Conservation (phyloP, 2,888 invertebrate species). For the Oligia latruncula region DNA sequence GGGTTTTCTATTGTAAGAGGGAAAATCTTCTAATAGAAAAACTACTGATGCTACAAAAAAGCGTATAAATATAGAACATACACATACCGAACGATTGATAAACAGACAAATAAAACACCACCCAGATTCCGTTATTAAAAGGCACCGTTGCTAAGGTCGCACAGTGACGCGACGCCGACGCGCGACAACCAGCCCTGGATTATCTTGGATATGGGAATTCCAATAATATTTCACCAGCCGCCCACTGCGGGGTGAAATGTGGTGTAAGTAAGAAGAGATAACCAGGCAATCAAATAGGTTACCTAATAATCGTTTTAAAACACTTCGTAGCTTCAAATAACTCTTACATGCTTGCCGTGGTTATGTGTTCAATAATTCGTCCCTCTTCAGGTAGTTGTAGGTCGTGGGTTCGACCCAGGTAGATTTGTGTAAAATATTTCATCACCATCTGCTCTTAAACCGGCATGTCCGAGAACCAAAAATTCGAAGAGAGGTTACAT, state of each 20-base stretch:
- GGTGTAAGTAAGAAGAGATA: conserved; percentile 57
- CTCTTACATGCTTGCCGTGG: not conserved
- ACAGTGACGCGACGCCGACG: conserved; percentile 72
- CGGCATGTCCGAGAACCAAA: too few relatives aligned
- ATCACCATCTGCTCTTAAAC: too few relatives aligned
- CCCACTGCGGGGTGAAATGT: conserved; percentile 63
- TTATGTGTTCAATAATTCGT: not conserved
- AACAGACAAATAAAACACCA: conserved; percentile 69
- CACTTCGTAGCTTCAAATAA: not conserved
- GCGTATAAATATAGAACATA: not conserved
- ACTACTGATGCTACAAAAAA: conserved; percentile 9
- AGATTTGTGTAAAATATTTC: too few relatives aligned
- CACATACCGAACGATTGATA: conserved; percentile 48
- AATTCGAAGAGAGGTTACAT: too few relatives aligned
- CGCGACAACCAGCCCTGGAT: conserved; percentile 74
- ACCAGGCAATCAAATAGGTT: not conserved
- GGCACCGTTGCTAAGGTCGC: conserved; percentile 69
- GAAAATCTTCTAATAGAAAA: not conserved
- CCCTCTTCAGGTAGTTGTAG: too few relatives aligned
- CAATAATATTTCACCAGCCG: conserved; percentile 85
- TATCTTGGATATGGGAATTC: conserved; percentile 84
- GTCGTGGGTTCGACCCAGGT: too few relatives aligned
- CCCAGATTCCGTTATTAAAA: conserved; percentile 61
- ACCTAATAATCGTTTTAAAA: not conserved
- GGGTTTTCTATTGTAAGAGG: not conserved